Percentiles rank a stretch among this genome's conserved stretches.
Evolutionary conservation across 2,888 invertebrate species (phyloP).

Genomic region (Blastobasis lacticolella): DNA sequence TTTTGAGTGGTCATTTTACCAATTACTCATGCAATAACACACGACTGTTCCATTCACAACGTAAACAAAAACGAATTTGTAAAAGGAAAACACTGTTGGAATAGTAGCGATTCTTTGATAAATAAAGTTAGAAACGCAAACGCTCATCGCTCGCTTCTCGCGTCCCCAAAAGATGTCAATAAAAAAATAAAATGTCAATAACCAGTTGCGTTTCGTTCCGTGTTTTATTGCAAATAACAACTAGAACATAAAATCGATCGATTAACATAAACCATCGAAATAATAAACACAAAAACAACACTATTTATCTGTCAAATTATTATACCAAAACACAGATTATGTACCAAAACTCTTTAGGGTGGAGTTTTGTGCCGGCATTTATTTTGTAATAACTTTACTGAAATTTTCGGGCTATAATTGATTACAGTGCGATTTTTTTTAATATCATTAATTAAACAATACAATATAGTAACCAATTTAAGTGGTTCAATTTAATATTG

Average conservation of each 20-base stretch:
- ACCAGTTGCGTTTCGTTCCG: constrained; percentile 13
- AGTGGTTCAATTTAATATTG: too few relatives aligned
- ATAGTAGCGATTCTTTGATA: background rate
- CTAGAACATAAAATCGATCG: background rate
- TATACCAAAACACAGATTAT: too few relatives aligned
- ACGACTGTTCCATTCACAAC: constrained; percentile 5
- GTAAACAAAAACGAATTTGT: background rate
- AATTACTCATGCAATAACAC: background rate
- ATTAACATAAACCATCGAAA: background rate
- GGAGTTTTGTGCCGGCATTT: too few relatives aligned
- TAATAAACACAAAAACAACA: too few relatives aligned
- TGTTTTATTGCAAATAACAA: background rate
- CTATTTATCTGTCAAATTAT: too few relatives aligned
- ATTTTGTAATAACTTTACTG: too few relatives aligned
- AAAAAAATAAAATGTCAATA: constrained; percentile 14
- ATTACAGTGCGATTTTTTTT: too few relatives aligned
- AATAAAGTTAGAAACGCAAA: too few relatives aligned
- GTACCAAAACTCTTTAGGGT: too few relatives aligned
- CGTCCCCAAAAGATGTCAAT: constrained; percentile 10
- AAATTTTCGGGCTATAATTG: too few relatives aligned
- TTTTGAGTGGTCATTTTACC: constrained; percentile 41
- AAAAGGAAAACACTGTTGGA: background rate
- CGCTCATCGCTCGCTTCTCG: background rate
- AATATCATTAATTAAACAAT: too few relatives aligned
- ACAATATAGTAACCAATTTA: too few relatives aligned